Evolutionary conservation across 2,888 invertebrate species (phyloP), one percentile per base, ranked within the genome.

Genomic region (Leptothorax acervorum): DNA sequence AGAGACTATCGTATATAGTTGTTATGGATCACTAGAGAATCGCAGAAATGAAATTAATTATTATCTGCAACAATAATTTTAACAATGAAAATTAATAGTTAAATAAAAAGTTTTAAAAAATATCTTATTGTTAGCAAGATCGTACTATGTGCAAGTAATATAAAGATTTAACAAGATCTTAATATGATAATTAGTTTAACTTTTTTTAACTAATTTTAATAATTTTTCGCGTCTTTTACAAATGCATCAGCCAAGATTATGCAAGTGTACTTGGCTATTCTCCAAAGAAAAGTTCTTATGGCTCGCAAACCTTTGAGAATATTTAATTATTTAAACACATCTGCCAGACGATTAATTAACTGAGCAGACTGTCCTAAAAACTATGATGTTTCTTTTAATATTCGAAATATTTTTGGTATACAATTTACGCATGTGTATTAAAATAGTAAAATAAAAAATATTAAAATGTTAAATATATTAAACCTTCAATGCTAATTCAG

Each of bases 311-410:
- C 51, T 23, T 42, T 57, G 11, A 57, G 11, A 60, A 57, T 60
- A 28, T 12, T 71, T 51, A 71, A 39, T 60, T 60, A 71, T 60
- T 60, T 79, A 62, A 71, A 79, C 57, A 60, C 45, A 48, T 60
- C 48, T 48, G 60, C 12, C 35, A 71, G 31, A 45, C 60, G 11
- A 70, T 57, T 60, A 48, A 79, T 79, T 70, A 79, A 39, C 15
- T 6, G 23, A 11, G 60, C 3, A 11, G 15, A n/a, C 23, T 53
- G 28, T n/a, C 3, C 53, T 18, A 48, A 6, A 55, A 57, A 48
- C 12, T 35, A 35, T 12, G 18, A 63, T 55, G 3, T 71, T 45
- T 31, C n/a, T 68, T 39, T 48, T 62, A 71, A 57, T 57, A 70
- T 79, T 79, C 11, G 12, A 39, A 42, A 66, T 31, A 35, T 31